Evolutionary conservation across 2,113 vertebrate genomes (phyloP).

Genomic region (Pseudopipra pipra): DNA sequence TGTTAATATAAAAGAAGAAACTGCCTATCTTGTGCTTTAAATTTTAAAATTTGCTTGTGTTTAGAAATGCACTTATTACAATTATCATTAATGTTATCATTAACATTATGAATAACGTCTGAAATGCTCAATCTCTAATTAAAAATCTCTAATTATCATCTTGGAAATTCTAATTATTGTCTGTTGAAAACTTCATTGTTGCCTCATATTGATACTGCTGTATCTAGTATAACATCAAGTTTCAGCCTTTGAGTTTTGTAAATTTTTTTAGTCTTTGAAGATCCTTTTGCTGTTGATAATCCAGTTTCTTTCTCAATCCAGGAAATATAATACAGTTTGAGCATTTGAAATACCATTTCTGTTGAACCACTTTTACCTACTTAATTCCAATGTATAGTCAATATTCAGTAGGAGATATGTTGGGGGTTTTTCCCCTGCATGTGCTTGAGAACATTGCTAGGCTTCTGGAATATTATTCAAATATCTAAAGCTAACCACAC

Average conservation of each 20-base stretch:
- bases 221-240: background rate
- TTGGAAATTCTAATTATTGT: background rate
- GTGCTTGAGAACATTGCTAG: background rate
- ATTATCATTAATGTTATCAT: background rate
- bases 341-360: background rate
- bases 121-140: background rate
- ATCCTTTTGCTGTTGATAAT: background rate
- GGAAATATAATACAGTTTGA: background rate
- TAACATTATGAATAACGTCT: background rate
- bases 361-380: background rate
- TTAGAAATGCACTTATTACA: background rate
- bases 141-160: background rate
- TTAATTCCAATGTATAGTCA: background rate
- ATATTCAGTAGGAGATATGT: background rate
- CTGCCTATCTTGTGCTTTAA: background rate
- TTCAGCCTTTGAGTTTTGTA: background rate
- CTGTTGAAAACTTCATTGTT: background rate
- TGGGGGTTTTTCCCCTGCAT: accelerated
- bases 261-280: background rate
- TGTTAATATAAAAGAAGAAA: background rate
- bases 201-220: background rate
- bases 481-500: background rate
- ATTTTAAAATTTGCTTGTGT: background rate
- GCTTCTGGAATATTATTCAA: background rate
- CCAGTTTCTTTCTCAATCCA: background rate